Conservation (phyloP, 1,140 invertebrate genomes). For the Neotoxoptera formosana region DNA sequence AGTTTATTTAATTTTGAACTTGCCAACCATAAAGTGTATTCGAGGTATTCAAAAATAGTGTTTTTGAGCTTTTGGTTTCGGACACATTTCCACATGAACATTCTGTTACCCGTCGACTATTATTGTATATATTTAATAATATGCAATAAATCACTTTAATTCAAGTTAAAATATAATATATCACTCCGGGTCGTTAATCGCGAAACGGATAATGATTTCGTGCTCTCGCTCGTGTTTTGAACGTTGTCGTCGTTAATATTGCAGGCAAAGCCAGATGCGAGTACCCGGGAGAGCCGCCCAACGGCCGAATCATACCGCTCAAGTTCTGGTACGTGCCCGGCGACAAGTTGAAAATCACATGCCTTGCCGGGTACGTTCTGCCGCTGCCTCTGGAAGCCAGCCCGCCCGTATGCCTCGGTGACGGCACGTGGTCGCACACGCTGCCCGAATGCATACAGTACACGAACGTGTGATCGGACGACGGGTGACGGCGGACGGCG, state of each 20-base stretch:
- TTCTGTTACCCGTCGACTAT: too few relatives aligned
- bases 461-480: slow-evolving; percentile 60
- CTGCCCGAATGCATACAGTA: slow-evolving; percentile 62
- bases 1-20: too few relatives aligned
- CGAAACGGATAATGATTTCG: neutral
- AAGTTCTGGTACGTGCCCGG: slow-evolving; percentile 81
- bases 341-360: slow-evolving; percentile 76
- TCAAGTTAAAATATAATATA: neutral
- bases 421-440: slow-evolving; percentile 61
- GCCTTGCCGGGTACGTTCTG: slow-evolving; percentile 72
- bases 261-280: slow-evolving; percentile 78
- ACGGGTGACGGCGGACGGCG: too few relatives aligned
- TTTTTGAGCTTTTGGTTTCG: too few relatives aligned
- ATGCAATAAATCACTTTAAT: too few relatives aligned
- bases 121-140: too few relatives aligned
- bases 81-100: too few relatives aligned
- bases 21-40: too few relatives aligned
- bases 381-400: slow-evolving; percentile 60
- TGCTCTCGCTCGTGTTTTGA: neutral
- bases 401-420: slow-evolving; percentile 59
- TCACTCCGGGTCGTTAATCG: neutral
- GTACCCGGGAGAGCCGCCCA: slow-evolving; percentile 76
- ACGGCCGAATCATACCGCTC: slow-evolving; percentile 75
- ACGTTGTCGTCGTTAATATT: slow-evolving; percentile 53
- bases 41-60: too few relatives aligned